phyloP scores from a whole-genome alignment of 2,888 invertebrate genomes.

The Stenichneumon culpator region DNA sequence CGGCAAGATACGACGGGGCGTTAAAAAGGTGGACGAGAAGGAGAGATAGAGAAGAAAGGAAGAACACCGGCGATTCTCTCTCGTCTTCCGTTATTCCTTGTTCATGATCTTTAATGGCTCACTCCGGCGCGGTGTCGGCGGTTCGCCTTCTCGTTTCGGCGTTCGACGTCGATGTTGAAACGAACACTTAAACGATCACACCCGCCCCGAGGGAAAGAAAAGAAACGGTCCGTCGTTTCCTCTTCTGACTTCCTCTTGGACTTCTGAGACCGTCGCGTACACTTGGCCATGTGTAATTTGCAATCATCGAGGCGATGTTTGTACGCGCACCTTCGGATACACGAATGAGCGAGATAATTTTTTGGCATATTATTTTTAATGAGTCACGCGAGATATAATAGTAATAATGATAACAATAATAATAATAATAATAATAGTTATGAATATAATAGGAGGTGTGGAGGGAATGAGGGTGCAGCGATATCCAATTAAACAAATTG shows the following conservation, averaged over 20 bases:
- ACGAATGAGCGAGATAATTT: constrained; percentile 26
- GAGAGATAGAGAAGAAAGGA: not conserved
- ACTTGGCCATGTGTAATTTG: constrained; percentile 50
- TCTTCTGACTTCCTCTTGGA: not conserved
- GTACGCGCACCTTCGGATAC: constrained; percentile 29
- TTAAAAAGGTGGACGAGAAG: not conserved
- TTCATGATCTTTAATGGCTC: constrained; percentile 62
- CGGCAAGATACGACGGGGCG: not conserved
- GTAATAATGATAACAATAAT: constrained; percentile 22
- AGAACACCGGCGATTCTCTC: not conserved
- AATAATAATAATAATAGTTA: constrained; percentile 36
- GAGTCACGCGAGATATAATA: constrained; percentile 56
- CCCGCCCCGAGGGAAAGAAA: constrained; percentile 48
- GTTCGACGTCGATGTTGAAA: constrained; percentile 29
- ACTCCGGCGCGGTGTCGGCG: constrained; percentile 35
- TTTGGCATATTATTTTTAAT: constrained; percentile 52
- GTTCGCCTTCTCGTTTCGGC: constrained; percentile 15
- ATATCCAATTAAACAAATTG: constrained; percentile 56
- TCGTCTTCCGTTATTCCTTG: constrained; percentile 43
- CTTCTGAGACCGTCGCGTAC: constrained; percentile 22
- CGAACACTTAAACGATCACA: constrained; percentile 7
- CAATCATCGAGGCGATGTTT: constrained; percentile 49
- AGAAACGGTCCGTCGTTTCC: constrained; percentile 45
- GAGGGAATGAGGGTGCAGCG: constrained; percentile 1
- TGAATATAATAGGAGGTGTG: constrained; percentile 17